These are phyloP conservation scores for Volucella inflata DNA, from an alignment of 2,888 invertebrate genomes.

Conservation along the genomic window DNA sequence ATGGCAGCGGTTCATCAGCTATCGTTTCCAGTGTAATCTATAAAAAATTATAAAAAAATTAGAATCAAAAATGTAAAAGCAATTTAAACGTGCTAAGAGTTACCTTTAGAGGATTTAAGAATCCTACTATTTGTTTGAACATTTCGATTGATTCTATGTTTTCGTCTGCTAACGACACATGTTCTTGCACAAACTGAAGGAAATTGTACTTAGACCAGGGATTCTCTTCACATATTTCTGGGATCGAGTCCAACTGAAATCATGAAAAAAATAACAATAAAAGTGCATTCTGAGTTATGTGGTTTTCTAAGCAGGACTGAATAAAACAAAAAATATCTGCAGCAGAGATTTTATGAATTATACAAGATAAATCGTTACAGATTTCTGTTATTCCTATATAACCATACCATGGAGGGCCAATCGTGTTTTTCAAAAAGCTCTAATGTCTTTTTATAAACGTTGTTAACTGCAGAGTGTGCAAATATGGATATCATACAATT, in stretches of 20 bases:
- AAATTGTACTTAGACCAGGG: constrained; percentile 77
- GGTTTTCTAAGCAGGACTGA: too few relatives aligned
- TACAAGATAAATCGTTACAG: too few relatives aligned
- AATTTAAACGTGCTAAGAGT: neutral
- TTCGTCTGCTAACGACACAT: constrained; percentile 66
- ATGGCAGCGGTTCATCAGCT: constrained; percentile 77
- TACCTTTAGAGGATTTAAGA: constrained; percentile 79
- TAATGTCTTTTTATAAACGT: constrained; percentile 51
- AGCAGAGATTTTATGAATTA: too few relatives aligned
- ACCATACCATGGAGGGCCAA: constrained; percentile 58
- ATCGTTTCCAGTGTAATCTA: constrained; percentile 78
- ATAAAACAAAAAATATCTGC: too few relatives aligned
- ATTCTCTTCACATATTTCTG: constrained; percentile 72
- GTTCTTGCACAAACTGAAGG: constrained; percentile 76
- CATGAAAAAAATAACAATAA: neutral
- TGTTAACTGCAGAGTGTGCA: constrained; percentile 29
- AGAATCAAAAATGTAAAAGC: neutral
- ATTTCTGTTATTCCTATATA: neutral
- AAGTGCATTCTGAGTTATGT: too few relatives aligned
- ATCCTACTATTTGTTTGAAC: constrained; percentile 74
- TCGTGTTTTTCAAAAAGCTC: constrained; percentile 66
- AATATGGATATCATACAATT: constrained; percentile 64
- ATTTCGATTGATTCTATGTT: constrained; percentile 71
- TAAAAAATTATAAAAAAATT: neutral
- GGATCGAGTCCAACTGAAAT: constrained; percentile 62